Percentiles rank a stretch among this genome's conserved stretches.
Conservation (phyloP, 2,797 vertebrate genomes). For the Tangara arthus region DNA sequence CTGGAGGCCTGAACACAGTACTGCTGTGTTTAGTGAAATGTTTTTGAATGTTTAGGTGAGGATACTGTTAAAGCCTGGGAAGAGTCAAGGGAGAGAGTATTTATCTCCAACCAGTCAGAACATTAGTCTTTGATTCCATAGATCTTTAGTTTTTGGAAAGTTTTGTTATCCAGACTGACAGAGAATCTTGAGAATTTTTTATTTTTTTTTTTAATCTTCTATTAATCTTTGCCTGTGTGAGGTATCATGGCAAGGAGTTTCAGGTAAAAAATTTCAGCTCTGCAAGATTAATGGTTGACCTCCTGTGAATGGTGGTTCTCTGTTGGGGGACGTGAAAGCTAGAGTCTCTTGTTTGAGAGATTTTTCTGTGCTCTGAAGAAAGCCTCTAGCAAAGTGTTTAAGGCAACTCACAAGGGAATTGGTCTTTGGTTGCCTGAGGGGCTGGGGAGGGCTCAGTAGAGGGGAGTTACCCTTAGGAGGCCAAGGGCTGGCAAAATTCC, state of each 20-base stretch:
- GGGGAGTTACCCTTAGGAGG: background rate
- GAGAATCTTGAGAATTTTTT: background rate
- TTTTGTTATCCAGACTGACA: background rate
- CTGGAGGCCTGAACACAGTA: background rate
- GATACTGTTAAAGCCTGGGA: background rate
- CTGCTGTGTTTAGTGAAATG: background rate
- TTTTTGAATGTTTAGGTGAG: background rate
- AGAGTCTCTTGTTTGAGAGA: background rate
- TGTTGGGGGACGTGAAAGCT: background rate
- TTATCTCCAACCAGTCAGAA: background rate
- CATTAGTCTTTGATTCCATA: background rate
- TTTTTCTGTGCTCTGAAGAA: background rate
- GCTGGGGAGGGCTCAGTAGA: background rate
- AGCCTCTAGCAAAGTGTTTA: background rate
- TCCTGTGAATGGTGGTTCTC: background rate
- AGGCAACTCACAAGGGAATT: background rate
- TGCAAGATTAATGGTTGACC: background rate
- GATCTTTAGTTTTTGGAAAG: background rate
- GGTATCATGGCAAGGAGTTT: background rate
- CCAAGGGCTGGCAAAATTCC: background rate
- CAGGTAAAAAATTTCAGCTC: background rate
- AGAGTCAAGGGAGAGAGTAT: background rate
- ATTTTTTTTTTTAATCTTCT: background rate
- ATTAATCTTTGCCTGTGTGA: background rate
- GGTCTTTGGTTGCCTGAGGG: background rate